These are phyloP conservation scores for Sepiola atlantica DNA, from an alignment of 2,888 invertebrate genomes.

Conservation along the genomic window DNA sequence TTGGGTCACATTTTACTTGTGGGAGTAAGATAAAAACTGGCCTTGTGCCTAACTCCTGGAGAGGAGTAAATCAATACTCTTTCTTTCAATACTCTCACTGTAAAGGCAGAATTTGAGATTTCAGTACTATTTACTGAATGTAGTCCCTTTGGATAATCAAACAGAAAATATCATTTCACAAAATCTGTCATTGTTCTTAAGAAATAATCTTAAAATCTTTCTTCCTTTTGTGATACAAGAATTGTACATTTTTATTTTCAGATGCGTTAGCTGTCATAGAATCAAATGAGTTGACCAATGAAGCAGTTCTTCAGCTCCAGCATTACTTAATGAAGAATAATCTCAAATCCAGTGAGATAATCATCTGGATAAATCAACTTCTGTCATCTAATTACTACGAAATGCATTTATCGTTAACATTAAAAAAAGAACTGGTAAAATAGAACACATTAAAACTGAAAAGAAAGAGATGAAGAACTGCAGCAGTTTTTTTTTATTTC, in stretches of 20 bases:
- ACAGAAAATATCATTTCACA: too few relatives aligned
- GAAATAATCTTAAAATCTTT: neutral
- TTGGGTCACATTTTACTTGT: too few relatives aligned
- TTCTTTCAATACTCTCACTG: too few relatives aligned
- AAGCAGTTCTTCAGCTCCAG: neutral
- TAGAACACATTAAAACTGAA: neutral
- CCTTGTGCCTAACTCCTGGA: too few relatives aligned
- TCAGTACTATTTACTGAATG: too few relatives aligned
- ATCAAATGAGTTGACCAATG: neutral
- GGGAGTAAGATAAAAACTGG: too few relatives aligned
- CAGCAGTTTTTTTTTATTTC: neutral
- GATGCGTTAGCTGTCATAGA: neutral
- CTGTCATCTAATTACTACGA: neutral
- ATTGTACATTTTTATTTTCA: neutral
- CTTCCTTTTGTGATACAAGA: neutral
- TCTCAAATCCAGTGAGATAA: neutral
- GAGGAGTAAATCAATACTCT: too few relatives aligned
- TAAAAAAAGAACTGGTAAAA: neutral
- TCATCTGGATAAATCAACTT: neutral
- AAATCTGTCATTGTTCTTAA: too few relatives aligned
- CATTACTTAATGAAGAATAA: neutral
- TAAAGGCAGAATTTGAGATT: too few relatives aligned
- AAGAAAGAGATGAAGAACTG: neutral
- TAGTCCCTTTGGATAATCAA: too few relatives aligned
- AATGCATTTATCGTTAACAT: neutral